Evolutionary conservation across 2,113 vertebrate genomes (phyloP).

Genomic region (Scophthalmus maximus): DNA sequence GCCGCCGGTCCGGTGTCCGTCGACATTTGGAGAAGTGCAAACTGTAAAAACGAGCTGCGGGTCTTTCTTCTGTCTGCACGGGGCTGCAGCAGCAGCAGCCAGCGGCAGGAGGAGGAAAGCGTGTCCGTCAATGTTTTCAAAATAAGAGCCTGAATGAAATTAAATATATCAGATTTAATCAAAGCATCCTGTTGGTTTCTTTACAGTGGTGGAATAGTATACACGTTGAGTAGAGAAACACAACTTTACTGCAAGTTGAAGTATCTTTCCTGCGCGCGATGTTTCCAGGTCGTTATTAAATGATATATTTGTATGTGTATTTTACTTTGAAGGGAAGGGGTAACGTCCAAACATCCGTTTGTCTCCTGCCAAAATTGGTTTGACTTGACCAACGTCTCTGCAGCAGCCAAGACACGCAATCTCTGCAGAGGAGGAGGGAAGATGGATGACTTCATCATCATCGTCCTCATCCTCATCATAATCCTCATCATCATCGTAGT

Average conservation of each 20-base stretch:
- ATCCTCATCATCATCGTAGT: too few species aligned
- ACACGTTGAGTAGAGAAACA: too few species aligned
- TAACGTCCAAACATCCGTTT: constrained; percentile 22
- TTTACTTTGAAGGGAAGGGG: constrained; percentile 39
- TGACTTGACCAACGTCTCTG: constrained; percentile 6
- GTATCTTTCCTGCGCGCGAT: too few species aligned
- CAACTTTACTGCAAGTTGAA: too few species aligned
- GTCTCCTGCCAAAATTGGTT: background rate
- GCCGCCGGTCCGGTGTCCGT: constrained; percentile 23
- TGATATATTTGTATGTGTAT: too few species aligned
- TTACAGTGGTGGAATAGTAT: too few species aligned
- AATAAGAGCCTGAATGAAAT: too few species aligned
- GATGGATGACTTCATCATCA: too few species aligned
- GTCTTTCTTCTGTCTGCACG: background rate
- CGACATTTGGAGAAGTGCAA: constrained; percentile 29
- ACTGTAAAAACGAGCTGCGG: background rate
- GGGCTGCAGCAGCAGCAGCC: background rate
- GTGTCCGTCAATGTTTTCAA: constrained; percentile 6
- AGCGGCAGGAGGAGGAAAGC: fast-evolving
- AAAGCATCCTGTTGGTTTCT: too few species aligned
- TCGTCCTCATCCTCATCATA: too few species aligned
- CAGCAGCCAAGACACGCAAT: constrained; percentile 50
- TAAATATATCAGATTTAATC: too few species aligned
- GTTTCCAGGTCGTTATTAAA: too few species aligned
- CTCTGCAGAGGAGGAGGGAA: constrained; percentile 44